A percentile compares a stretch with the other conserved stretches of the same genome.
phyloP scores from a whole-genome alignment of 2,888 invertebrate genomes.

The Erannis defoliaria region DNA sequence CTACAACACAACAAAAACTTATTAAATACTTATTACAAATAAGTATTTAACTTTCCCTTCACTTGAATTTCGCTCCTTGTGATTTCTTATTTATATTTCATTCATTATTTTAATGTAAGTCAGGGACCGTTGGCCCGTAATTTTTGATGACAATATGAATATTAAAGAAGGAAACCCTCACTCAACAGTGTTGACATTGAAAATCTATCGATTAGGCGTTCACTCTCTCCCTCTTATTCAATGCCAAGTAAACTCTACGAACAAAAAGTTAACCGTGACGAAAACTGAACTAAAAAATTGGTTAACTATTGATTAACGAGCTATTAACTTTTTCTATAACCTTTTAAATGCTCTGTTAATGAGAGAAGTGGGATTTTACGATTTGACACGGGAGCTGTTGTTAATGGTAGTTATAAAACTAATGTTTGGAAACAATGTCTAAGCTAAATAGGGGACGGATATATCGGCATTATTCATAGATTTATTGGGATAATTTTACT shows the following conservation, averaged over 20 bases:
- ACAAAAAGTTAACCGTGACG: conserved; percentile 41
- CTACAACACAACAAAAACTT: too few species aligned
- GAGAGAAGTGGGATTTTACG: conserved; percentile 73
- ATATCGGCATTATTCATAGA: conserved; percentile 40
- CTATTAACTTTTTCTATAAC: conserved; percentile 53
- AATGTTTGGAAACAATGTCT: conserved; percentile 51
- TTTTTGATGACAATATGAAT: conserved; percentile 7
- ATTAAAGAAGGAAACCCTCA: conserved; percentile 18
- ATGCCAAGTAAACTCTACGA: conserved; percentile 29
- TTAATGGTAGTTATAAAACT: conserved; percentile 72
- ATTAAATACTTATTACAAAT: background rate
- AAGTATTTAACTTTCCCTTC: background rate
- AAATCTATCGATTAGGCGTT: conserved; percentile 31
- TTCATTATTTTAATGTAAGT: background rate
- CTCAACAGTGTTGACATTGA: conserved; percentile 26
- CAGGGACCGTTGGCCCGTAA: background rate
- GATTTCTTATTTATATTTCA: background rate
- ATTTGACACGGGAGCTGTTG: conserved; percentile 66
- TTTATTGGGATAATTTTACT: too few species aligned
- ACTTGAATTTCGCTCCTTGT: background rate
- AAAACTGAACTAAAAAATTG: conserved; percentile 30
- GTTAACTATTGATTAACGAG: conserved; percentile 39
- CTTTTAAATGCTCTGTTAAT: conserved; percentile 69
- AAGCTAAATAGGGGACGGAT: conserved; percentile 44
- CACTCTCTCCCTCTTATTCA: conserved; percentile 34